Percentiles rank a stretch among this genome's conserved stretches.
These are phyloP conservation scores for Luperina nickerlii DNA, from an alignment of 2,888 invertebrate genomes.

Conservation along the genomic window DNA sequence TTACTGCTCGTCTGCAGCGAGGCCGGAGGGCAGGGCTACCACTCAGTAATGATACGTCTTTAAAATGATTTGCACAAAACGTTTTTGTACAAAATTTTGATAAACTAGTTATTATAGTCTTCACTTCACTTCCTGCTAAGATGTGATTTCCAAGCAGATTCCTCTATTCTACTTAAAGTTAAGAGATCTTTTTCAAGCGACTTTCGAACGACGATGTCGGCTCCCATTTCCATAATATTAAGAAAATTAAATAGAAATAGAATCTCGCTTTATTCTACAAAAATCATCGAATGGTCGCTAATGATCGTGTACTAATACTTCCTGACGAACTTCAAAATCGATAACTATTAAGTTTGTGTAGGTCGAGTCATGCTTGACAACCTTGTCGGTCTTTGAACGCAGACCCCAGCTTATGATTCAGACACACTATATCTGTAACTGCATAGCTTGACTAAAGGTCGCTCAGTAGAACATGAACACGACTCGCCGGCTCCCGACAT, in stretches of 20 bases:
- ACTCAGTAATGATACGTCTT: constrained; percentile 7
- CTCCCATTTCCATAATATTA: background rate
- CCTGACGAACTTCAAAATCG: background rate
- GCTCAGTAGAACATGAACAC: constrained; percentile 1
- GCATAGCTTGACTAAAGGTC: constrained; percentile 16
- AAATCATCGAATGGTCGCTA: background rate
- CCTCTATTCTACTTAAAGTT: background rate
- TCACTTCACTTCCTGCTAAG: background rate
- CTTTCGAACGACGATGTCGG: background rate
- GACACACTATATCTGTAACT: background rate
- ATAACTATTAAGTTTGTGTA: background rate
- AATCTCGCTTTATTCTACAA: background rate
- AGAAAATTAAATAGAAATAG: background rate
- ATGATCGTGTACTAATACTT: background rate
- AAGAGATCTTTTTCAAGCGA: background rate
- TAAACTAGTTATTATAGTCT: background rate
- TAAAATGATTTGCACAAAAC: background rate
- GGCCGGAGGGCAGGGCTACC: constrained; percentile 32
- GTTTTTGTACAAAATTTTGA: background rate
- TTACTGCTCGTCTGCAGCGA: constrained; percentile 35
- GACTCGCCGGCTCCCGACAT: background rate
- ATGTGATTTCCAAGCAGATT: background rate
- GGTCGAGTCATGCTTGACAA: background rate
- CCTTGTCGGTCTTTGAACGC: constrained; percentile 46
- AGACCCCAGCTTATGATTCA: constrained; percentile 6